Evolutionary conservation across 2,797 vertebrate species (phyloP).

Genomic region (Coracias cyanogaster): DNA sequence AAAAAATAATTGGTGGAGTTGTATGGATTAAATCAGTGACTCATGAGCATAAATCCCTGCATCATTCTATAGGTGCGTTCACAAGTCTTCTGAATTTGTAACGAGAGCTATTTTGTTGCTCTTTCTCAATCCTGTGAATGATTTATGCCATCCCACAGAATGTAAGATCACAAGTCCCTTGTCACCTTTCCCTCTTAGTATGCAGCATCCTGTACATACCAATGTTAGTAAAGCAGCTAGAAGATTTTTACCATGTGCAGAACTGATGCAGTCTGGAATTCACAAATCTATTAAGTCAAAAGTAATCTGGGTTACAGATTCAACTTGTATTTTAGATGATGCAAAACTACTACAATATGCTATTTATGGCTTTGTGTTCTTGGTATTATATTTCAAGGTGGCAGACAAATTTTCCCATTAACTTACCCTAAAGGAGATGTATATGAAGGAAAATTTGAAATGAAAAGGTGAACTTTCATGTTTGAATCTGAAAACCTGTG

Average conservation of each 20-base stretch:
- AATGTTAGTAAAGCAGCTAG: background rate
- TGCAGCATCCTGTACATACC: background rate
- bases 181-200: background rate
- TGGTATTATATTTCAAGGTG: background rate
- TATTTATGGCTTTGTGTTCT: background rate
- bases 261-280: conserved; percentile 3
- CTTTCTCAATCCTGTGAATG: background rate
- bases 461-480: background rate
- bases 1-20: background rate
- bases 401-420: background rate
- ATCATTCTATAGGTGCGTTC: background rate
- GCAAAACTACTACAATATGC: background rate
- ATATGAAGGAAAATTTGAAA: background rate
- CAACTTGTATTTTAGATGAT: background rate
- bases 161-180: background rate
- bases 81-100: background rate
- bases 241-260: background rate
- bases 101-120: background rate
- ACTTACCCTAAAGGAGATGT: background rate
- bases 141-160: background rate
- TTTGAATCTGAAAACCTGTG: conserved; percentile 14
- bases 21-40: background rate
- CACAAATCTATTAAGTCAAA: background rate
- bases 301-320: background rate
- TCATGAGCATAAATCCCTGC: background rate